Evolutionary conservation across 2,113 vertebrate species (phyloP).

Genomic region (Hoplias malabaricus): DNA sequence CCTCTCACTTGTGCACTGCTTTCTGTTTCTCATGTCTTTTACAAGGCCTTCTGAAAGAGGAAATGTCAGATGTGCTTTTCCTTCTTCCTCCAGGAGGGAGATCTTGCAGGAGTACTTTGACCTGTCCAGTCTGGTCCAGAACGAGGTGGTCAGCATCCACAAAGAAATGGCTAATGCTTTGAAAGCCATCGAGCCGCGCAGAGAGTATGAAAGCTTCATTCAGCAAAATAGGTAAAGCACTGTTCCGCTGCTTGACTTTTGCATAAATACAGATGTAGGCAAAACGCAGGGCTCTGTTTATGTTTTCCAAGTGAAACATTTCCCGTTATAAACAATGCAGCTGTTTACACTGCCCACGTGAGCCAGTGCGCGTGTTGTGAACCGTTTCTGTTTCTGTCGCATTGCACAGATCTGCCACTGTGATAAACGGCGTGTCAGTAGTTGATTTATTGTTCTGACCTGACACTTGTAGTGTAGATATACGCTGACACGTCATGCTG

Average conservation of each 20-base stretch:
- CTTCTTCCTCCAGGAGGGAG: slow-evolving; percentile 78
- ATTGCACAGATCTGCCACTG: no score
- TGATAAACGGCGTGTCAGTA: no score
- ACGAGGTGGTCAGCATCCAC: slow-evolving; percentile 82
- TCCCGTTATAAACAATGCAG: no score
- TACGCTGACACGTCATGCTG: no score
- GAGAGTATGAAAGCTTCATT: slow-evolving; percentile 84
- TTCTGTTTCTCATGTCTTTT: background rate
- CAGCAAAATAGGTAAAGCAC: slow-evolving; percentile 80
- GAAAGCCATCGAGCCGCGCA: slow-evolving; percentile 76
- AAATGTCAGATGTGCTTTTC: background rate
- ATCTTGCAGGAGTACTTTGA: slow-evolving; percentile 88
- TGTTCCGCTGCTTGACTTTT: no score
- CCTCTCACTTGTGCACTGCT: background rate
- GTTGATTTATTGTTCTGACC: no score
- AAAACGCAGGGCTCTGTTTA: background rate
- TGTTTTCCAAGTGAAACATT: background rate
- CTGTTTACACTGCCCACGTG: no score
- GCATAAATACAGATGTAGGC: background rate
- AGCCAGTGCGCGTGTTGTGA: no score
- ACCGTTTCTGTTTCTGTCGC: no score
- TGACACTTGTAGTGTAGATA: no score
- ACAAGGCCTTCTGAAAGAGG: background rate
- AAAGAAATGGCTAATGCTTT: slow-evolving; percentile 78
- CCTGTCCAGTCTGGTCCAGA: slow-evolving; percentile 86